phyloP scores from a whole-genome alignment of 2,888 invertebrate genomes.

The Aethes cnicana region DNA sequence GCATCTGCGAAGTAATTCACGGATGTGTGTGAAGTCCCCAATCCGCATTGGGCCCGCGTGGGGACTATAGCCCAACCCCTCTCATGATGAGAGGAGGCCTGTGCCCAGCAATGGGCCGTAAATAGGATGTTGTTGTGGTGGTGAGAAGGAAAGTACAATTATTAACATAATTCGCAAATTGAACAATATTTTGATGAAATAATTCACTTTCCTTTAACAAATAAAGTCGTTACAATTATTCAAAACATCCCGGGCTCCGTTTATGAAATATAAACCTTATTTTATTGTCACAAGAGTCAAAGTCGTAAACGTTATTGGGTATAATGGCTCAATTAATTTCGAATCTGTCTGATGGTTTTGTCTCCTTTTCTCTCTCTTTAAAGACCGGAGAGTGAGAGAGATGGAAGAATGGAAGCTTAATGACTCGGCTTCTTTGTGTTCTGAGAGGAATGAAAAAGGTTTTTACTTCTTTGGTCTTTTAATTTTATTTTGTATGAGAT shows the following conservation, averaged over 20 bases:
- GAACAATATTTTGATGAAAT: conserved; percentile 7
- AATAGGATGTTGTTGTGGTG: no score
- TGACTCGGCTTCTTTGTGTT: conserved; percentile 26
- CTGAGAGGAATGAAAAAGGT: conserved; percentile 16
- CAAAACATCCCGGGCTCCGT: background rate
- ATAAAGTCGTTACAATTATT: conserved; percentile 22
- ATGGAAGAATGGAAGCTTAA: conserved; percentile 26
- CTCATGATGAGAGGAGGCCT: no score
- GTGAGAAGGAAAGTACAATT: background rate
- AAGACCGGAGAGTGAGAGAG: conserved; percentile 19
- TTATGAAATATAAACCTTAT: conserved; percentile 3
- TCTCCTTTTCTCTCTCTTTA: conserved; percentile 21
- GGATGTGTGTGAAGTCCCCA: no score
- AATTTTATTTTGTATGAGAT: no score
- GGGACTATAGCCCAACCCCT: no score
- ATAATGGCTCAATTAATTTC: conserved; percentile 32
- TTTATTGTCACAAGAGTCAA: background rate
- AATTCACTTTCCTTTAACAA: conserved; percentile 21
- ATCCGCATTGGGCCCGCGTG: no score
- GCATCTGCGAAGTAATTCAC: no score
- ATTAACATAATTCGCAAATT: background rate
- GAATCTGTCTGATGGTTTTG: conserved; percentile 28
- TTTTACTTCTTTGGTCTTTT: conserved; percentile 20
- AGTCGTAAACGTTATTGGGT: conserved; percentile 16
- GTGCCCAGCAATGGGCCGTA: no score